Conservation (phyloP, 2,113 vertebrate genomes). For the Chloebia gouldiae region DNA sequence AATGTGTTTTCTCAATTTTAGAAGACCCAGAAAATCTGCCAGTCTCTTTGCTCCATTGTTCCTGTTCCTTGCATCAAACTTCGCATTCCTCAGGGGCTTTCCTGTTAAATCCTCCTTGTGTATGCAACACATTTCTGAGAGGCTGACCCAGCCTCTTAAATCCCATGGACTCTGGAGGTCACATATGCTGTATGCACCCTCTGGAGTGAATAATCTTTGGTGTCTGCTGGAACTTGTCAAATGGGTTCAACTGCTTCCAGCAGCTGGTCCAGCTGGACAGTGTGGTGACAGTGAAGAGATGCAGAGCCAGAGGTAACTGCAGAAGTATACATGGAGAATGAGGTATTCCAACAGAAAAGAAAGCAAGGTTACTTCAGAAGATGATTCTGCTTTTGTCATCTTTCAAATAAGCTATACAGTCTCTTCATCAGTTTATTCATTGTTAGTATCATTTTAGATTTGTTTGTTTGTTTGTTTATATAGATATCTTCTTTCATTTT, state of each 20-base stretch:
- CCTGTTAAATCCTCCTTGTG: neutral
- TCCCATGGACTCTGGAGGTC: neutral
- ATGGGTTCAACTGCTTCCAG: neutral
- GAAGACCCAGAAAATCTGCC: neutral
- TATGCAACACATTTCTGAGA: neutral
- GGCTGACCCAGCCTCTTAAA: neutral
- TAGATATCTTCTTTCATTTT: neutral
- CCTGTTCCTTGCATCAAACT: neutral
- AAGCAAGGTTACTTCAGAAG: neutral
- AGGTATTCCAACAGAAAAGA: neutral
- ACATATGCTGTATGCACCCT: neutral
- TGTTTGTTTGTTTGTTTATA: neutral
- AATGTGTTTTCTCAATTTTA: neutral
- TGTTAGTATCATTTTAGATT: neutral
- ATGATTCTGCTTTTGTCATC: neutral
- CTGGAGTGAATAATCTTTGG: neutral
- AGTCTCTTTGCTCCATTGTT: neutral
- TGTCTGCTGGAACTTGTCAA: neutral
- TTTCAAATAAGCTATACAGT: neutral
- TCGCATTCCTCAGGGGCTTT: neutral
- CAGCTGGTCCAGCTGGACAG: neutral
- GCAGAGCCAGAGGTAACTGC: neutral
- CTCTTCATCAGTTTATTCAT: neutral
- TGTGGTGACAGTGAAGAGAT: fast-evolving
- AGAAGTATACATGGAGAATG: neutral